Evolutionary conservation across 2,797 vertebrate species (phyloP), one percentile per base, ranked within the genome.

Genomic region (Hoplostethus mediterraneus): DNA sequence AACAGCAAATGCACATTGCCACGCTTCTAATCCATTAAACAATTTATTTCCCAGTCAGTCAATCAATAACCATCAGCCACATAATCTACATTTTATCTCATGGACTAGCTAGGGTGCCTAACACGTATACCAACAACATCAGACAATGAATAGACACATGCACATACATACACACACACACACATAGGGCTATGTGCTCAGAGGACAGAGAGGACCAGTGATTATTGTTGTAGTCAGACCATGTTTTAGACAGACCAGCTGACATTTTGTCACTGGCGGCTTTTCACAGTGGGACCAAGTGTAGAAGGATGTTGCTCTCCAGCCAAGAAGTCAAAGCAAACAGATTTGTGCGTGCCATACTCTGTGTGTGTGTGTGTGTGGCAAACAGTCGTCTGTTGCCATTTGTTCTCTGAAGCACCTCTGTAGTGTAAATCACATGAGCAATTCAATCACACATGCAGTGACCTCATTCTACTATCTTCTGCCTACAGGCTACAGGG

Each of bases 171-270:
- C 62, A 52, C 62, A 53, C 49, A 42, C 9, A 42, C 40, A 36
- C 33, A 67, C 40, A 38, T 14, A 28, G 33, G 13, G 38, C 16
- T 12, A 1, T 33, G 42, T 45, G 30, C 33, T 21, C 4, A 36
- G 42, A n/a, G 7, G 36, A 68, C 40, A 57, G 55, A 47, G 25
- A 16, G 28, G 28, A 54, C 12, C 13, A 25, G 59, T 40, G 48
- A 60, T n/a, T 70, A 60, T n/a, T 70, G 72, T 70, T 78, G 67
- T 17, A 36, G 31, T n/a, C 2, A 65, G 53, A 65, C 56, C 48
- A 45, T 72, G 73, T 44, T 54, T 57, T 28, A 25, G 71, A 72
- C 54, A 52, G 42, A 31, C 45, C 77, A 59, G 48, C 55, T 74
- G 73, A 65, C 36, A 44, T 57, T 49, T 10, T 13, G 67, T 55